Evolutionary conservation across 2,113 vertebrate species (phyloP), one percentile per base, ranked within the genome.

Genomic region (Alethe diademata): DNA sequence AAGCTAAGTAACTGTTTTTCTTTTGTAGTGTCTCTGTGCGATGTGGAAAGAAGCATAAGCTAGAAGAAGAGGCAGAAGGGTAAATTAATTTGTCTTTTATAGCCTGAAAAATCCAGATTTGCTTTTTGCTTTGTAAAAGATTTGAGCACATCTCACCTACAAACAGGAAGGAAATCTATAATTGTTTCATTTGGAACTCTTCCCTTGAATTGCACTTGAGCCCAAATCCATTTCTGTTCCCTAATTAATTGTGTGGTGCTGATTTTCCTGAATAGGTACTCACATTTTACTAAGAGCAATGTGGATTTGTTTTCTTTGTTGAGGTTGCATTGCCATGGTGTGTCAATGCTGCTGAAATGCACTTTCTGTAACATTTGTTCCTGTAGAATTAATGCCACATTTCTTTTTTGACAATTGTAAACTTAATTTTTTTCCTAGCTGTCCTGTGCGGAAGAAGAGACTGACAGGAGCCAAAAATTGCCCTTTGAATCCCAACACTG

Each of bases 361-460:
- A 19, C 24, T 78, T 28, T 33, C 50, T 73, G 0, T 82, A 33
- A 24, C 3, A 0, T 19, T 13, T 86, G 29, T 87, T 47, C 31
- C 40, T 69, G 50, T 42, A 62, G 51, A 87, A 56, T 48, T 23
- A 45, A 20, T 29, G 11, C 19, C 25, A 40, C 45, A 0, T 64
- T 80, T 80, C 31, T 67, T 45, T 84, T 33, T 43, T 92, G 62
- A 90, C 70, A 58, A 0, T 3, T 79, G 42, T 69, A 35, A 96
- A 85, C 62, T 83, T 76, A 28, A 40, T 85, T 87, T 96, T 58
- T 78, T 90, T 89, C 94, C 78, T 82, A 98, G 98, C 83, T 97
- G 97, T 91, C 98, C 98, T 74, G 91, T 95, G 92, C 97, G 96
- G 93, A 98, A 98, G 97, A 98, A 97, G 97, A 96, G 98, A 61